Evolutionary conservation across 2,797 vertebrate species (phyloP), one percentile per base, ranked within the genome.

Genomic region (Galaxias olidus): DNA sequence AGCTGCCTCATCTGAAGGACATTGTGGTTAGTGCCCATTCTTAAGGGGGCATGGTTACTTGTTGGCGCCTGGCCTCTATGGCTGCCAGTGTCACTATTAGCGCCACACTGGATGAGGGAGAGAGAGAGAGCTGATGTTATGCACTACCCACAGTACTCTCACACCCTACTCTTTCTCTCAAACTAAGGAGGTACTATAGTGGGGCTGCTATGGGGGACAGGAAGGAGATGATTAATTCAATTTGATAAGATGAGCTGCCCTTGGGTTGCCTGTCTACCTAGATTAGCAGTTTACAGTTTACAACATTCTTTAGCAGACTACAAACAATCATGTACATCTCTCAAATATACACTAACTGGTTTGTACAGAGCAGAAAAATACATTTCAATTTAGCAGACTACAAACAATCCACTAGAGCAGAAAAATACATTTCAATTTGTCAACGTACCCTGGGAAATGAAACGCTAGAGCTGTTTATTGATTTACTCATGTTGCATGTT

Each of bases 171-270:
- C 46, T 50, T 54, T 68, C 69, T 50, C 54, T 40, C 44, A 20
- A 44, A 18, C 71, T 47, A 65, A 57, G n/a, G 17, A 14, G 54
- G 62, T 59, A 69, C 55, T 53, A 59, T 56, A 62, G 62, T 61
- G 68, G 49, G 58, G 71, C 63, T 61, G 68, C 73, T 68, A 59
- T 54, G 66, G 69, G 74, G 71, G 48, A 52, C 61, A 48, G 46
- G 56, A 47, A 60, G 63, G 61, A 73, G 67, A 81, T 74, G 71
- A 77, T 78, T 74, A 72, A 79, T 80, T 78, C 77, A 77, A 80
- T 77, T 76, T 74, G 66, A 80, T 65, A 61, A 69, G 64, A 68
- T 40, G 63, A 62, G 73, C 68, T 64, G 63, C 65, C 78, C 52
- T 60, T 61, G 72, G 73, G 67, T 50, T 59, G 60, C 48, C 69